A percentile compares a stretch with the other conserved stretches of the same genome.
Conservation (phyloP, 2,113 vertebrate genomes). For the Panthera leo region DNA sequence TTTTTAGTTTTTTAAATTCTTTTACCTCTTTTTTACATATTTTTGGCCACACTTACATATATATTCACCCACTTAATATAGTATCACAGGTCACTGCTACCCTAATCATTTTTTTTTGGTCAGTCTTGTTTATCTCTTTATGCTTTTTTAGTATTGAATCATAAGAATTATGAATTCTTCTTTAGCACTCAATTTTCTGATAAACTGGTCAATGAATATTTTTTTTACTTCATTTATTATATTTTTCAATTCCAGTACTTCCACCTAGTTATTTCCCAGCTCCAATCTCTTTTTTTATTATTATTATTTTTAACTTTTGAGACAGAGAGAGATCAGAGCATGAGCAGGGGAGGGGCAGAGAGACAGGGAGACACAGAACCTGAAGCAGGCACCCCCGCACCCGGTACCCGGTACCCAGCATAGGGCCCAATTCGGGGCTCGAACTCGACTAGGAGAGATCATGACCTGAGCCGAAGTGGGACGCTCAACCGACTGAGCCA, state of each 20-base stretch:
- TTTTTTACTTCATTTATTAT: background rate
- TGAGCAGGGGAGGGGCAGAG: too few species aligned
- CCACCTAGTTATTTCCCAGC: background rate
- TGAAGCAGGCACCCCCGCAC: too few species aligned
- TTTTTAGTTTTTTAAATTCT: background rate
- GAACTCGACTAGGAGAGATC: too few species aligned
- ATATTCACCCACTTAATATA: background rate
- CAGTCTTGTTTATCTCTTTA: background rate
- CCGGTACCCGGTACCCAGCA: too few species aligned
- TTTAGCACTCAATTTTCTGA: background rate
- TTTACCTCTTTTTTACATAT: background rate
- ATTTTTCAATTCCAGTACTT: background rate
- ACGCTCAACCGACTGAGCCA: too few species aligned
- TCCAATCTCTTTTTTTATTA: background rate
- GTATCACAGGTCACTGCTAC: background rate
- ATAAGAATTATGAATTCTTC: background rate
- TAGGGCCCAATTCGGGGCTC: too few species aligned
- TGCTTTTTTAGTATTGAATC: background rate
- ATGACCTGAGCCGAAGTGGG: too few species aligned
- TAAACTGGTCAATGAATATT: background rate
- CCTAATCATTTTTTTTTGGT: background rate
- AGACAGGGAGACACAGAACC: too few species aligned
- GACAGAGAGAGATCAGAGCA: too few species aligned
- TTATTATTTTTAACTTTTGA: too few species aligned
- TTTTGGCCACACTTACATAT: background rate